A percentile compares a stretch with the other conserved stretches of the same genome.
Conservation (phyloP, 2,113 vertebrate species). For the Austrofundulus limnaeus region DNA sequence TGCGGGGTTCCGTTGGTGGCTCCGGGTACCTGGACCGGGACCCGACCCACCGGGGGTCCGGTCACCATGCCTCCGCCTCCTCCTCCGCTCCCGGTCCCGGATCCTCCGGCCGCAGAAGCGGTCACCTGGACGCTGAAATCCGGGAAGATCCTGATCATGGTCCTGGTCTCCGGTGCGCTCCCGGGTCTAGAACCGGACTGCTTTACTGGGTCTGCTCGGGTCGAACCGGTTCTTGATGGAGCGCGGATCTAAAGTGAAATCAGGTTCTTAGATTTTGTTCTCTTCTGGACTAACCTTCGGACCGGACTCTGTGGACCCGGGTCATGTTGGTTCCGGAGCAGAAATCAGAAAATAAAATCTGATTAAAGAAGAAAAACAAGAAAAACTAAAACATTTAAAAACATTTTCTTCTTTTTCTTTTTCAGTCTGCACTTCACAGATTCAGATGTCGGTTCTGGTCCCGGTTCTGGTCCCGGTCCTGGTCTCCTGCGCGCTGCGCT, state of each 20-base stretch:
- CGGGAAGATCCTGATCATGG: slow-evolving; percentile 98
- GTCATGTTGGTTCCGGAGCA: slow-evolving; percentile 80
- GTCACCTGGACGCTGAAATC: slow-evolving; percentile 99
- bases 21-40: slow-evolving; percentile 75
- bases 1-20: slow-evolving; percentile 92
- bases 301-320: slow-evolving; percentile 61
- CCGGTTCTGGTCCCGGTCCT: slow-evolving; percentile 81
- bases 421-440: slow-evolving; percentile 18
- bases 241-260: slow-evolving; percentile 19
- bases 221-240: not conserved
- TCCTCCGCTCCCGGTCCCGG: slow-evolving; percentile 81
- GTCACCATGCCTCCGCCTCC: slow-evolving; percentile 82
- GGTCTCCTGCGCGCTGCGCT: slow-evolving; percentile 56
- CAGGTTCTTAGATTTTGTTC: not conserved
- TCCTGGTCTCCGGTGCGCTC: slow-evolving; percentile 59
- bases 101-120: slow-evolving; percentile 87
- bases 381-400: not conserved
- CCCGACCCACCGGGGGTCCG: slow-evolving; percentile 86
- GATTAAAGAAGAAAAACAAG: slow-evolving; percentile 24
- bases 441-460: slow-evolving; percentile 83
- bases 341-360: slow-evolving; percentile 7
- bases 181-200: slow-evolving; percentile 11
- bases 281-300: slow-evolving; percentile 27
- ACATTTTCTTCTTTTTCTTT: not conserved
- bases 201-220: not conserved